These are phyloP conservation scores for Donacobius atricapilla DNA, from an alignment of 2,113 vertebrate species.

Conservation along the genomic window DNA sequence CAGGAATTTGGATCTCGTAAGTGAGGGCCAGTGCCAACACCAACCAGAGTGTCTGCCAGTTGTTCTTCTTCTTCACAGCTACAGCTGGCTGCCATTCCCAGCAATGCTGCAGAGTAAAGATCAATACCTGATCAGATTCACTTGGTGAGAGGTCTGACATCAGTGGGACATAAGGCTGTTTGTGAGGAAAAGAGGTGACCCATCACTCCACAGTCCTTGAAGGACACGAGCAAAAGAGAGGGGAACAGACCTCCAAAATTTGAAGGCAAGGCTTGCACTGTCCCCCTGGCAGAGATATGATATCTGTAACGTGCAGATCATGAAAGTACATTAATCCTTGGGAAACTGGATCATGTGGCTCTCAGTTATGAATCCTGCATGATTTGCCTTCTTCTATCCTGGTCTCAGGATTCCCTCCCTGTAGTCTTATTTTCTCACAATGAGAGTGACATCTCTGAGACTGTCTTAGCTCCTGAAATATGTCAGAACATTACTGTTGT, in stretches of 20 bases:
- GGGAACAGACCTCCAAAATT: neutral
- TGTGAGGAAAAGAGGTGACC: neutral
- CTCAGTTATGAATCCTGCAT: neutral
- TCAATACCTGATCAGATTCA: conserved; percentile 54
- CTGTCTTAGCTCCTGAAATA: neutral
- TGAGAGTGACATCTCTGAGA: neutral
- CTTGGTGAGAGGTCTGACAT: neutral
- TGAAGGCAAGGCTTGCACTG: neutral
- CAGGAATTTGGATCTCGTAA: conserved; percentile 72
- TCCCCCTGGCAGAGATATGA: neutral
- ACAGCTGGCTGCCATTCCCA: conserved; percentile 71
- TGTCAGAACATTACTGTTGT: neutral
- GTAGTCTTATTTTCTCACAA: neutral
- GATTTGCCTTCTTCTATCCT: neutral
- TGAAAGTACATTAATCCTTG: neutral
- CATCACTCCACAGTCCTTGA: rapidly evolving
- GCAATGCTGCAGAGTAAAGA: conserved; percentile 33
- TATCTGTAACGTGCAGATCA: neutral
- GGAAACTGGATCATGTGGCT: neutral
- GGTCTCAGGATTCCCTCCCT: neutral
- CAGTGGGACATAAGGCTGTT: neutral
- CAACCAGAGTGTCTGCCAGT: conserved; percentile 72
- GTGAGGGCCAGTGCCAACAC: conserved; percentile 65
- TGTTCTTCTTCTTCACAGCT: conserved; percentile 72
- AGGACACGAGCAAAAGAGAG: neutral